Evolutionary conservation across 1,140 invertebrate genomes (phyloP), one percentile per base, ranked within the genome.

Genomic region (Aphelenchoides besseyi): DNA sequence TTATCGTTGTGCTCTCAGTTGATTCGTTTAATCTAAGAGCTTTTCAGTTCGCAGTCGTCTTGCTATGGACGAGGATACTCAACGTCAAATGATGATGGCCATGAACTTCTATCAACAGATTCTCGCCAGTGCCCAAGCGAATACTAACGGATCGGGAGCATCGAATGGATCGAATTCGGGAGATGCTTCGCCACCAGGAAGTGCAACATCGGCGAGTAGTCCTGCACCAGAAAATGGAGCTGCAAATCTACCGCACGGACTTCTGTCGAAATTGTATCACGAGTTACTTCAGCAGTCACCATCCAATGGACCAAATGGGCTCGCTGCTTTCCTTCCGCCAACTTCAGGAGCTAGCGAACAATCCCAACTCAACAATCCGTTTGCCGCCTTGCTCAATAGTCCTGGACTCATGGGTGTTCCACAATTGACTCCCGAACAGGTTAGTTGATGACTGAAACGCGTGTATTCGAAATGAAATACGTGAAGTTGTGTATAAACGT

Each of bases 71-170:
- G 55, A 59, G 18, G 55, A 59, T 8, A 5, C 18, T 8, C 37
- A 41, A n/a, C 5, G 18, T 8, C 5, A 5, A 5, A 59, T 59
- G 55, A 8, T 59, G 5, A 37, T n/a, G 36, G 63, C 63, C 12
- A 66, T 66, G 63, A 66, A 29, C 32, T n/a, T 32, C n/a, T 66
- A 53, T 32, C 63, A 66, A 33, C 63, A 66, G 63, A 66, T 66
- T 26, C 30, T 32, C 12, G 63, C 63, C 30, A 33, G 28, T 23
- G 63, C 36, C 32, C 63, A 66, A 30, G 28, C n/a, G 36, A 37
- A 66, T 3, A 12, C 63, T 23, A 37, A 33, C 30, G 18, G 32
- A 1, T 23, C 63, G 12, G 63, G 26, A 18, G 29, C 55, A 59
- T 66, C 63, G 16, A 66, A 66, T 53, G 63, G 36, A 16, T 66